Base-by-base conservation (phyloP, 2,888 invertebrate species). In the Chrysopilus asiliformis region DNA sequence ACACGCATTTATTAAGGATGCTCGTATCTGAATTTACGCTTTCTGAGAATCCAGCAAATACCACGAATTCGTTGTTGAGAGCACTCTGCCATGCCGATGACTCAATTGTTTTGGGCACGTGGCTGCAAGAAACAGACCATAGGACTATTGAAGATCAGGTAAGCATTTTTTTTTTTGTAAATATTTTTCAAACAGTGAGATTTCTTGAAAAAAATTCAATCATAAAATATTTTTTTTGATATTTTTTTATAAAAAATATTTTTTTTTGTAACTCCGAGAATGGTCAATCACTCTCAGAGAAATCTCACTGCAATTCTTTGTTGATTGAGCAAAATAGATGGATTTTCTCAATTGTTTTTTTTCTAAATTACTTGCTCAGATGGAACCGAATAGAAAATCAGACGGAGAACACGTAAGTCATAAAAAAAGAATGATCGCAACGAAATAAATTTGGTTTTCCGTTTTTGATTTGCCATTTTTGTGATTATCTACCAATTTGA, bases 111-210 rank as follows among this genome's bases (percentile, higher is more conserved):
- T 67, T 95, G 22, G 93, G 93, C 9, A 89, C 90, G 33, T 93
- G 93, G 87, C 72, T 94, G 26, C 89, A 91, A 57, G 93, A 95
- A 57, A 93, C 91, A 1, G 94, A 95, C 60, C 94, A 97, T 60
- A 80, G 89, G 43, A 84, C 84, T 31, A 90, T 97, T 46, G 97
- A 97, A 65, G 94, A 95, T 67, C 95, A 95, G 79, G 94, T 94
- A 65, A 50, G 54, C 53, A 24, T 12, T 10, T 22, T 22, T 22
- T 22, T 22, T 10, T 22, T 22, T n/a, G n/a, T n/a, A n/a, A n/a
- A n/a, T n/a, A n/a, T n/a, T n/a, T n/a, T n/a, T n/a, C n/a, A n/a
- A n/a, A n/a, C n/a, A n/a, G n/a, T n/a, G n/a, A n/a, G n/a, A n/a
- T n/a, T n/a, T n/a, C n/a, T n/a, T n/a, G n/a, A n/a, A n/a, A n/a